A percentile compares a stretch with the other conserved stretches of the same genome.
These are phyloP conservation scores for Genyomyrus donnyi DNA, from an alignment of 2,113 vertebrate species.

Conservation along the genomic window DNA sequence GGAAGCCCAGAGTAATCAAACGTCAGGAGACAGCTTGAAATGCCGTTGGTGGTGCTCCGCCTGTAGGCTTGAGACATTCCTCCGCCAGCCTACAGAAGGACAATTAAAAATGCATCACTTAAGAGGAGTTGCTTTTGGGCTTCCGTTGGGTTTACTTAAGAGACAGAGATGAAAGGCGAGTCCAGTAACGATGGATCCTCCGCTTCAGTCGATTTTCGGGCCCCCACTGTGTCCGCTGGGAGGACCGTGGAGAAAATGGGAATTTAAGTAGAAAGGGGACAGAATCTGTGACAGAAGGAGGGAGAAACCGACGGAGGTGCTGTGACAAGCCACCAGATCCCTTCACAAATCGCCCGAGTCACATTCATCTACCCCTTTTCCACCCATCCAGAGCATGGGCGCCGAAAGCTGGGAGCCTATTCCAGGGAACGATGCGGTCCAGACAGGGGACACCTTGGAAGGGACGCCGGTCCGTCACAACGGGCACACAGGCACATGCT, in stretches of 20 bases:
- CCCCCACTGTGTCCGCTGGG: background rate
- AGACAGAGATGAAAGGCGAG: constrained; percentile 15
- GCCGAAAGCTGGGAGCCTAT: background rate
- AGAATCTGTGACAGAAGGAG: background rate
- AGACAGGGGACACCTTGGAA: background rate
- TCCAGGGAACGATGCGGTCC: background rate
- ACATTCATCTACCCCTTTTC: background rate
- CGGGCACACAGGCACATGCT: background rate
- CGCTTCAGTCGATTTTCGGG: background rate
- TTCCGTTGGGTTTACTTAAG: background rate
- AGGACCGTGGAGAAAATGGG: background rate
- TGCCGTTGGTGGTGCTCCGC: background rate
- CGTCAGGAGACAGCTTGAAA: background rate
- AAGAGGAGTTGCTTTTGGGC: constrained; percentile 13
- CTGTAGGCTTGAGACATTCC: background rate
- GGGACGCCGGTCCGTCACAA: background rate
- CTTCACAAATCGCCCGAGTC: background rate
- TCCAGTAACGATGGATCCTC: constrained; percentile 6
- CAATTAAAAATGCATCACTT: constrained; percentile 23
- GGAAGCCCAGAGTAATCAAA: background rate
- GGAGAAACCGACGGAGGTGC: background rate
- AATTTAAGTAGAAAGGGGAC: background rate
- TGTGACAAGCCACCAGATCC: background rate
- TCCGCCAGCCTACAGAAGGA: background rate
- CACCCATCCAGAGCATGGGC: background rate